Conservation (phyloP, 2,888 invertebrate species). For the Chrysomela aeneicollis region DNA sequence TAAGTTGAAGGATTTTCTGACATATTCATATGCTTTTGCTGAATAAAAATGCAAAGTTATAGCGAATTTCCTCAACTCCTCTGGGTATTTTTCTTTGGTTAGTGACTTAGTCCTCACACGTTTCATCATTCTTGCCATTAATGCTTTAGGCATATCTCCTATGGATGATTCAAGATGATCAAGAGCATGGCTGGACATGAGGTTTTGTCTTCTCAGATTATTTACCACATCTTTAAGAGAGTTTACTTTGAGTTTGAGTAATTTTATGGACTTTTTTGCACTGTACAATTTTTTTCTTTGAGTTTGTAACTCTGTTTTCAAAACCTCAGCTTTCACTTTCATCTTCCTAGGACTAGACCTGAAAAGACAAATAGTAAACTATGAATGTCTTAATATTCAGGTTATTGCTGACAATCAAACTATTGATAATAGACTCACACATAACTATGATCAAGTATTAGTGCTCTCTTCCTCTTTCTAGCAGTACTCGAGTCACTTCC, state of each 20-base stretch:
- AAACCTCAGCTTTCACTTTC: background rate
- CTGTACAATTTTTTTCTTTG: background rate
- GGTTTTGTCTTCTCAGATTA: background rate
- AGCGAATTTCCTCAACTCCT: conserved; percentile 26
- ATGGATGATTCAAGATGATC: background rate
- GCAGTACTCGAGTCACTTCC: too few species aligned
- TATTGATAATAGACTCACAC: too few species aligned
- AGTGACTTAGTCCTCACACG: too few species aligned
- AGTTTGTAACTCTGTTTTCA: conserved; percentile 1
- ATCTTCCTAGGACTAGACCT: too few species aligned
- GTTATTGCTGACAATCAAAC: too few species aligned
- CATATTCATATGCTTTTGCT: conserved; percentile 30
- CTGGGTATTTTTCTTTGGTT: background rate
- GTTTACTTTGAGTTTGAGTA: background rate
- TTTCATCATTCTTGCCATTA: background rate
- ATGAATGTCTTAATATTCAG: too few species aligned
- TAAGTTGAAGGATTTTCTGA: conserved; percentile 22
- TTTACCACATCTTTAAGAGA: background rate
- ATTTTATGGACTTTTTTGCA: too few species aligned
- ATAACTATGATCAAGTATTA: too few species aligned
- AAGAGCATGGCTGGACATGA: background rate
- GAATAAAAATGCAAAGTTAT: conserved; percentile 31
- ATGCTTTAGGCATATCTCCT: too few species aligned
- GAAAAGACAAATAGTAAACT: too few species aligned
- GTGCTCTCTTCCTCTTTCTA: too few species aligned